phyloP scores from a whole-genome alignment of 2,797 vertebrate species.

The Hippoglossus hippoglossus region DNA sequence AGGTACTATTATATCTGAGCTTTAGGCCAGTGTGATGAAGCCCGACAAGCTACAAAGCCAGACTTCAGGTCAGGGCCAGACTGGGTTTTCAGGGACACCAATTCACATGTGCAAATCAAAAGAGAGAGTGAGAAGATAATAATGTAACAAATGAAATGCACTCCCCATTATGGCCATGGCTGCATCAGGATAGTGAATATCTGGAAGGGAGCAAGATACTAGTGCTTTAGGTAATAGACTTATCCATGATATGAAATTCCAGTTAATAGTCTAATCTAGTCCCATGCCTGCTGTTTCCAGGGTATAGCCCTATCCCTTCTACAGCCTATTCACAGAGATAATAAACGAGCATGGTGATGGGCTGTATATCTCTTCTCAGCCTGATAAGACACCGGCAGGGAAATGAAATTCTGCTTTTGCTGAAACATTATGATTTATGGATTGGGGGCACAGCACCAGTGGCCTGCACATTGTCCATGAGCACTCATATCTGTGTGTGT shows the following conservation, averaged over 20 bases:
- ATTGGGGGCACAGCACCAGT: constrained; percentile 91
- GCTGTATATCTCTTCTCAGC: constrained; percentile 90
- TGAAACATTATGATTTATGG: constrained; percentile 99
- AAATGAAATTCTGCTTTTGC: constrained; percentile 99
- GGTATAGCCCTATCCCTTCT: constrained; percentile 91
- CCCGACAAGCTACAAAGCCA: constrained; percentile 83
- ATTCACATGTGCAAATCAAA: constrained; percentile 57
- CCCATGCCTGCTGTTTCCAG: constrained; percentile 64
- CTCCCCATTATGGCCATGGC: constrained; percentile 29
- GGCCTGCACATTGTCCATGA: constrained; percentile 59
- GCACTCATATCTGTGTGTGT: constrained; percentile 43
- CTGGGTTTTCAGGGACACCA: constrained; percentile 27
- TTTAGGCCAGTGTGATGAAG: neutral
- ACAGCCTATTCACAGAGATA: constrained; percentile 95
- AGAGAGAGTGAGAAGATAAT: constrained; percentile 44
- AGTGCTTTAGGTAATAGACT: constrained; percentile 75
- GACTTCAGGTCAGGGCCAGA: constrained; percentile 69
- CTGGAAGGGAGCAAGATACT: constrained; percentile 59
- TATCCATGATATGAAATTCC: constrained; percentile 72
- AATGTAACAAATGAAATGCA: constrained; percentile 65
- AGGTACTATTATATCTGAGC: constrained; percentile 14
- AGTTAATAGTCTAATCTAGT: constrained; percentile 80
- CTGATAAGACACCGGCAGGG: constrained; percentile 95
- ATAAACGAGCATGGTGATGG: constrained; percentile 93
- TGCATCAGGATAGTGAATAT: constrained; percentile 57